phyloP scores from a whole-genome alignment of 1,140 invertebrate species.

The Megalonaias nervosa region DNA sequence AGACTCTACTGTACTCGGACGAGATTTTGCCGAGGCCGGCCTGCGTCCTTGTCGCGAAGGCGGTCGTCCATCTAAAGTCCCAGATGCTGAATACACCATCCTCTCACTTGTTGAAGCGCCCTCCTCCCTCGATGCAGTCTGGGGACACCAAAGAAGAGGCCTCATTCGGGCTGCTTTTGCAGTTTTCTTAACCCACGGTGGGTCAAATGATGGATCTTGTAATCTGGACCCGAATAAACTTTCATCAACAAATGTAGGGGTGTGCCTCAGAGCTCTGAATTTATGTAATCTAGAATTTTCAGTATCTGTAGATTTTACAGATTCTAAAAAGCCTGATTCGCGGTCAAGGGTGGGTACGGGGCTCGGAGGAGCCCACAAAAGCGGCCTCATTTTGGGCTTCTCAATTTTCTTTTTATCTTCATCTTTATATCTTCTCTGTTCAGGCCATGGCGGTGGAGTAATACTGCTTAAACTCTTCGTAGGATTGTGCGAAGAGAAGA shows the following conservation, averaged over 20 bases:
- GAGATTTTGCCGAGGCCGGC: slow-evolving; percentile 36
- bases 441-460: slow-evolving; percentile 41
- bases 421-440: slow-evolving; percentile 20
- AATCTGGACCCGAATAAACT: slow-evolving; percentile 57
- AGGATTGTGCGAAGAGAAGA: slow-evolving; percentile 49
- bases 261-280: slow-evolving; percentile 52
- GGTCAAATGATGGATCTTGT: slow-evolving; percentile 57
- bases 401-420: slow-evolving; percentile 29
- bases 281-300: slow-evolving; percentile 33
- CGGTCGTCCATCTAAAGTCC: slow-evolving; percentile 45
- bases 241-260: slow-evolving; percentile 61
- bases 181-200: slow-evolving; percentile 54
- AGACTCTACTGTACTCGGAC: slow-evolving; percentile 48
- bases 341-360: slow-evolving; percentile 21
- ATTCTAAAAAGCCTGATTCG: slow-evolving; percentile 11
- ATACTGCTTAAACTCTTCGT: slow-evolving; percentile 15
- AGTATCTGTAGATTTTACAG: slow-evolving; percentile 2
- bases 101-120: slow-evolving; percentile 28
- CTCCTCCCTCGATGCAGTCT: slow-evolving; percentile 27
- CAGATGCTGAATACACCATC: slow-evolving; percentile 30
- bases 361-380: slow-evolving; percentile 50
- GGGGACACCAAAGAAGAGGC: slow-evolving; percentile 34
- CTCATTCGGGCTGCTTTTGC: slow-evolving; percentile 4
- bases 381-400: slow-evolving; percentile 29
- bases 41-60: slow-evolving; percentile 47